Base-by-base conservation (phyloP, 2,113 vertebrate species). In the Trogon surrucura region DNA sequence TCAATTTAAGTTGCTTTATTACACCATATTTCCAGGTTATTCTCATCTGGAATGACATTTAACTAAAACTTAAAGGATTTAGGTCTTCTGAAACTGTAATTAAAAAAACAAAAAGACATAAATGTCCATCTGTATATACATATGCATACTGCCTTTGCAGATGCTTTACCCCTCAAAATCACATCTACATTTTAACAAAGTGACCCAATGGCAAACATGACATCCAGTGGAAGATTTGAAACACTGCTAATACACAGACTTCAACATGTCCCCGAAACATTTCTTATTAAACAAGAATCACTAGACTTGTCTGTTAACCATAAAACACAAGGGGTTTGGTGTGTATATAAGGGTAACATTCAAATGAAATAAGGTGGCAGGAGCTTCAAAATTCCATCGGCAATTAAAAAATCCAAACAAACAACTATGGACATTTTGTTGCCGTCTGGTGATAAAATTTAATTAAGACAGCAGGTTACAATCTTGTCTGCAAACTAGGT, bases 401-500 rank as follows among this genome's bases (percentile, higher is more conserved):
- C 7, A 81, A 64, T 41, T 48, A 4, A 30, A 56, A 36, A 18
- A 5, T 5, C 1, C 0, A 9, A 13, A 18, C 26, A 6, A 18
- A 12, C 6, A 61, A 21, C 26, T 78, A 44, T 48, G 29, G 56
- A 65, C 23, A 44, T 90, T 95, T 90, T 79, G 34, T 48, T 30
- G 30, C 32, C 36, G 7, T 61, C 60, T 94, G 61, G 56, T 60
- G 81, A 81, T 44, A 83, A 75, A 91, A 89, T 80, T 54, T 86
- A 95, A 64, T n/a, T 20, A 75, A 93, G 80, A 74, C 48, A 89
- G 26, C 9, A 73, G 15, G 20, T 91, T 92, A 44, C 16, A 80
- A 48, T 56, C 61, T 54, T 80, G 25, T 94, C 97, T 91, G 48
- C 61, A 91, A 90, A 92, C 19, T 16, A 81, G 11, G 38, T 30